Evolutionary conservation across 2,888 invertebrate species (phyloP), one percentile per base, ranked within the genome.

Genomic region (Watsonalla binaria): DNA sequence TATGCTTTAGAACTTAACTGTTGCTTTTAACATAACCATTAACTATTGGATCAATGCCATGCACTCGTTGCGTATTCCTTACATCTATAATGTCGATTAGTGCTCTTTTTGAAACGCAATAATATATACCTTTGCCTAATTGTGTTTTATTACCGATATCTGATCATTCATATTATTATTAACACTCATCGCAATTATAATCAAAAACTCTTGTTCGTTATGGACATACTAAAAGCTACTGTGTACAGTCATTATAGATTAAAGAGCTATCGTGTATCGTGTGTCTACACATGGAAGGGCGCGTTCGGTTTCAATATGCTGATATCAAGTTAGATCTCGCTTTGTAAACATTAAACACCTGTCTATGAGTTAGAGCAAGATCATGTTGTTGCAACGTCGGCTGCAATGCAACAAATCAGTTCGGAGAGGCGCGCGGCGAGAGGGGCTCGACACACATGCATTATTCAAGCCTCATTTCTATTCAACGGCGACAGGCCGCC

Each of bases 381-480:
- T 67, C 58, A 65, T 61, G 58, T 64, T 65, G 70, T 70, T 66
- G 70, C 68, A 70, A 65, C 62, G 66, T 65, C 60, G 72, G 61
- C 71, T 66, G 74, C 75, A 77, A 81, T 66, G 74, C 75, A 77
- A 81, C 81, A 85, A 84, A 84, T 84, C 84, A 80, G 83, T 84
- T 84, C 74, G 65, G 63, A 66, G 65, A 60, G 68, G 69, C 63
- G 69, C 60, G 72, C 68, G 64, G 66, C 62, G 65, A 66, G 72
- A 68, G 74, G 72, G 72, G 76, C 68, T 74, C 62, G 68, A 68
- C 73, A 69, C 72, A 68, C 77, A 88, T 90, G 87, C 87, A 90
- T 90, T 88, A 90, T 90, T 89, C 90, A 90, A 81, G 74, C 69
- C 86, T 88, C 88, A 89, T 90, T 90, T 83, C 88, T 88, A 90